Base-by-base conservation (phyloP, 2,888 invertebrate genomes). In the Busseola fusca region DNA sequence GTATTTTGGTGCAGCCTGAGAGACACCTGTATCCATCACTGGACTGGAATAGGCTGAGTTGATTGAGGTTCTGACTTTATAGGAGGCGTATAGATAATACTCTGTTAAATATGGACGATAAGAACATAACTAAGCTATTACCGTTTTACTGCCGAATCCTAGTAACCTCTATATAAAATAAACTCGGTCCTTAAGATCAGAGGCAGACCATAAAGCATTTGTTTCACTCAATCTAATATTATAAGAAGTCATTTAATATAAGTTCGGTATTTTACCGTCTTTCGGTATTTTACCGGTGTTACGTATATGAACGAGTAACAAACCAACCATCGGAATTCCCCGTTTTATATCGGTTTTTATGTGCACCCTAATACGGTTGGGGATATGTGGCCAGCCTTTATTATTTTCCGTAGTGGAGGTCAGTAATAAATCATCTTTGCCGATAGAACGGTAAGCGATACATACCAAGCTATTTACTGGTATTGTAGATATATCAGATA, bases 351-450 rank as follows among this genome's bases (percentile, higher is more conserved):
- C 74, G 50, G 64, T 81, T 82, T 73, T 82, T 76, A 84, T 86
- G 75, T 84, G 74, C 83, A 88, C 86, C 86, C 86, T 84, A 80
- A 72, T 77, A 82, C 76, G 81, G 74, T 78, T 70, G 64, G 80
- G 82, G 85, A 84, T 87, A 83, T 88, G 88, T 87, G 87, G 88
- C 84, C 81, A 84, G 82, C 87, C 87, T 88, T 90, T 90, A 90
- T 90, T 90, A 90, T 90, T 89, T 89, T 82, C 85, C 86, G 84
- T 80, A 83, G 81, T 86, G 74, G 80, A 78, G 86, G 83, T 81
- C 85, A 83, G 86, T 83, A 80, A 89, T 90, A 89, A 89, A 89
- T 90, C 90, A 90, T 90, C 82, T 78, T 74, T 75, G 71, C 72
- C 85, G 85, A 90, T 90, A 90, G 89, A 89, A 87, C 79, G 72